Evolutionary conservation across 1,140 invertebrate species (phyloP).

Genomic region (Ostrea edulis): DNA sequence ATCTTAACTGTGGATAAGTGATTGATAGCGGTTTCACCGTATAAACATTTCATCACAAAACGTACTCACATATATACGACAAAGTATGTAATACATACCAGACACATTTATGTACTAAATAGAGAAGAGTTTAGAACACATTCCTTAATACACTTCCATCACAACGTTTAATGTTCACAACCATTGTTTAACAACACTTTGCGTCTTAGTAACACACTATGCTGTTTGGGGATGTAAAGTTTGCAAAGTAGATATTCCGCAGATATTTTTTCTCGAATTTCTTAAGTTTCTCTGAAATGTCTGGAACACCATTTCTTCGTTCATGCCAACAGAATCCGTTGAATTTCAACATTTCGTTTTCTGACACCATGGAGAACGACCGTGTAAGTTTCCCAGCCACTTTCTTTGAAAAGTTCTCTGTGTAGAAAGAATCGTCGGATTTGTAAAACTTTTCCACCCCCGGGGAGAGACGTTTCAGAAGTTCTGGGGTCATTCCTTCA

Average conservation of each 20-base stretch:
- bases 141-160: background rate
- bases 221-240: background rate
- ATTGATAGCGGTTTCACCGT: slow-evolving; percentile 9
- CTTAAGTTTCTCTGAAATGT: slow-evolving; percentile 13
- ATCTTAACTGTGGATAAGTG: background rate
- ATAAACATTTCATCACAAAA: slow-evolving; percentile 12
- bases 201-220: background rate
- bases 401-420: background rate
- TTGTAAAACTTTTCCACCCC: background rate
- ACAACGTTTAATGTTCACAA: background rate
- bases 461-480: slow-evolving; percentile 13
- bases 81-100: slow-evolving; percentile 11
- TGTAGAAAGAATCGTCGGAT: background rate
- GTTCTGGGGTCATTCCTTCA: slow-evolving; percentile 9
- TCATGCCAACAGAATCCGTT: slow-evolving; percentile 17
- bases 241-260: background rate
- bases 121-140: background rate
- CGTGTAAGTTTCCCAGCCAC: background rate
- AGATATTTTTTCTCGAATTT: slow-evolving; percentile 11
- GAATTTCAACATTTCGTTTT: slow-evolving; percentile 25
- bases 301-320: slow-evolving; percentile 17
- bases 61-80: background rate
- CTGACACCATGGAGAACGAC: slow-evolving; percentile 3
- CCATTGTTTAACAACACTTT: background rate
- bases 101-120: background rate